These are phyloP conservation scores for Melanotus villosus DNA, from an alignment of 2,888 invertebrate genomes.

Conservation along the genomic window DNA sequence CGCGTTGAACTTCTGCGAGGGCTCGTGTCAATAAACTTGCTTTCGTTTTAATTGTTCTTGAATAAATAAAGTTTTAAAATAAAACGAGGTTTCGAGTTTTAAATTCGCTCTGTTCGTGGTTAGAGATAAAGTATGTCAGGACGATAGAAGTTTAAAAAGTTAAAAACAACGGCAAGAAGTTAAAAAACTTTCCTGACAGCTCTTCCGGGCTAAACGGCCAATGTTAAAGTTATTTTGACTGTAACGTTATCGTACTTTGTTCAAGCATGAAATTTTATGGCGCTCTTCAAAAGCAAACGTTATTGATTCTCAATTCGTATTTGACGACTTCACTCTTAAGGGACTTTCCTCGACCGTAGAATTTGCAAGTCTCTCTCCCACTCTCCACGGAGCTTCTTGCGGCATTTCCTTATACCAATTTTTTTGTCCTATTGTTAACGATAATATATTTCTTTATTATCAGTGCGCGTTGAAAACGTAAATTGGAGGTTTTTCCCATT, in stretches of 20 bases:
- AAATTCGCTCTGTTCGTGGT: neutral
- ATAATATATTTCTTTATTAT: neutral
- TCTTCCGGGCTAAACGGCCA: constrained; percentile 41
- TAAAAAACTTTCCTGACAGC: constrained; percentile 41
- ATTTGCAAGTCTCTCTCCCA: constrained; percentile 5
- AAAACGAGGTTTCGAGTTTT: too few species aligned
- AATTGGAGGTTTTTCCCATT: neutral
- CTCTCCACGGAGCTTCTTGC: neutral
- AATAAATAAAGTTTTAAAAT: neutral
- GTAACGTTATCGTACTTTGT: constrained; percentile 48
- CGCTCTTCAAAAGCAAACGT: constrained; percentile 43
- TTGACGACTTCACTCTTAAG: constrained; percentile 44
- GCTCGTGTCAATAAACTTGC: neutral
- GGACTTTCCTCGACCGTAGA: constrained; percentile 9
- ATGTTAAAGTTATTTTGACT: constrained; percentile 46
- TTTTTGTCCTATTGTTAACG: too few species aligned
- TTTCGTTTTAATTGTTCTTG: neutral
- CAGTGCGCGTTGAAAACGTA: constrained; percentile 2
- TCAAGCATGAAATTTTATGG: constrained; percentile 46
- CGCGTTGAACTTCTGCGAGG: constrained; percentile 2
- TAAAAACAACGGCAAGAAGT: constrained; percentile 35
- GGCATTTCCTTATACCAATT: too few species aligned
- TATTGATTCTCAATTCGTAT: constrained; percentile 45
- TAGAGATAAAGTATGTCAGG: constrained; percentile 1
- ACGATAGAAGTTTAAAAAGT: constrained; percentile 19